Evolutionary conservation across 1,140 invertebrate genomes (phyloP), one percentile per base, ranked within the genome.

Genomic region (Drosophila carrolli): DNA sequence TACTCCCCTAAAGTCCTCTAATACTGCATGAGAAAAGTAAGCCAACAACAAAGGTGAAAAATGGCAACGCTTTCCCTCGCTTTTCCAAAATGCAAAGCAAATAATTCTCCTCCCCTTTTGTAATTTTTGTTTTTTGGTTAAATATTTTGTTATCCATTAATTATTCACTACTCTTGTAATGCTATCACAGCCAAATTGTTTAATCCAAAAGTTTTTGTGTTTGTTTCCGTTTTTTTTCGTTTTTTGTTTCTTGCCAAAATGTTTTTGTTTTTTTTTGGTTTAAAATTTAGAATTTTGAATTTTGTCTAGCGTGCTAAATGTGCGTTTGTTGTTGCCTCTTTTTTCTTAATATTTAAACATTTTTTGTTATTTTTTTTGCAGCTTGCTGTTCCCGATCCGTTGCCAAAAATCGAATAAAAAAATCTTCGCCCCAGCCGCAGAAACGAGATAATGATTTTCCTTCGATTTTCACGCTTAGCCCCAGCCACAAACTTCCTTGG

Each of bases 121-220:
- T 43, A 4, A 2, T 68, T 70, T 71, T 65, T 62, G 10, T 47
- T 75, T 72, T 58, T 70, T 44, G 66, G 48, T 75, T 67, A 43
- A 46, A 61, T 84, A 71, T 59, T 62, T 29, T 77, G 55, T 67
- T 58, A 44, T 66, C 47, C 66, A 73, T 68, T 72, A 66, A 65
- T 68, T 75, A 65, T 68, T 81, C 38, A 70, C 48, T 82, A 80
- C 77, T 74, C 72, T 59, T 76, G 62, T 88, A 89, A 90, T 81
- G 84, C 91, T 92, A 92, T 92, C 91, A 92, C 91, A 92, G 91
- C 91, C 91, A 92, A 92, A 92, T 92, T 91, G 81, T 92, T 89
- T 91, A 86, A 91, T 91, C 90, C 91, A 91, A 92, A 91, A 79
- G 71, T 89, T 82, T 85, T 88, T 61, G 60, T 77, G 66, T 71